phyloP scores from a whole-genome alignment of 2,888 invertebrate genomes.

The Yponomeuta evonymella region DNA sequence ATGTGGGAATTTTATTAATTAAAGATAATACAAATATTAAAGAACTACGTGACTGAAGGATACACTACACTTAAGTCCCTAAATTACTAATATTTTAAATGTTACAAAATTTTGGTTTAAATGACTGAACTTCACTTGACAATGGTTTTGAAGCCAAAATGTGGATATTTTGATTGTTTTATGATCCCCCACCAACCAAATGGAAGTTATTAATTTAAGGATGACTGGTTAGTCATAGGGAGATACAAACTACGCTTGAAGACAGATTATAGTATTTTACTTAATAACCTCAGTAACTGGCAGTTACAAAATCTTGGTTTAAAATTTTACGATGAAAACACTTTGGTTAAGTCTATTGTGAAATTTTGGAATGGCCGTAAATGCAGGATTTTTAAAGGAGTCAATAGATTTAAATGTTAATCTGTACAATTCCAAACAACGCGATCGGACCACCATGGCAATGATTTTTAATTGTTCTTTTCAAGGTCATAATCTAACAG shows the following conservation, averaged over 20 bases:
- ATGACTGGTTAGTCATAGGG: neutral
- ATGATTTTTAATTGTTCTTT: no score
- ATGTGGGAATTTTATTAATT: no score
- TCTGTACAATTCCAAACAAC: no score
- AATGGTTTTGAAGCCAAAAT: constrained; percentile 23
- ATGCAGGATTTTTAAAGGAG: constrained; percentile 18
- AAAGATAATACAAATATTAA: neutral
- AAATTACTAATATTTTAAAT: constrained; percentile 24
- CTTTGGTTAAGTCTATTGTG: constrained; percentile 15
- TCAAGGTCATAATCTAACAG: no score
- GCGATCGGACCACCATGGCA: no score
- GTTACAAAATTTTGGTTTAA: constrained; percentile 31
- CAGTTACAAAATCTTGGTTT: neutral
- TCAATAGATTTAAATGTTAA: neutral
- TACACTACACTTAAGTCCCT: constrained; percentile 15
- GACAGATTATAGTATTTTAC: neutral
- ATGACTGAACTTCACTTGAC: constrained; percentile 28
- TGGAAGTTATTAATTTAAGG: constrained; percentile 12
- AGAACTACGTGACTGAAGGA: neutral
- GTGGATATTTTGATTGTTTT: neutral
- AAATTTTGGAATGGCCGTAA: constrained; percentile 22
- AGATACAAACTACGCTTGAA: neutral
- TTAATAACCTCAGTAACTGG: neutral
- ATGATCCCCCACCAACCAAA: constrained; percentile 26
- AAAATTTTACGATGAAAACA: constrained; percentile 22